These are phyloP conservation scores for Otis tarda DNA, from an alignment of 2,113 vertebrate species.

Conservation along the genomic window DNA sequence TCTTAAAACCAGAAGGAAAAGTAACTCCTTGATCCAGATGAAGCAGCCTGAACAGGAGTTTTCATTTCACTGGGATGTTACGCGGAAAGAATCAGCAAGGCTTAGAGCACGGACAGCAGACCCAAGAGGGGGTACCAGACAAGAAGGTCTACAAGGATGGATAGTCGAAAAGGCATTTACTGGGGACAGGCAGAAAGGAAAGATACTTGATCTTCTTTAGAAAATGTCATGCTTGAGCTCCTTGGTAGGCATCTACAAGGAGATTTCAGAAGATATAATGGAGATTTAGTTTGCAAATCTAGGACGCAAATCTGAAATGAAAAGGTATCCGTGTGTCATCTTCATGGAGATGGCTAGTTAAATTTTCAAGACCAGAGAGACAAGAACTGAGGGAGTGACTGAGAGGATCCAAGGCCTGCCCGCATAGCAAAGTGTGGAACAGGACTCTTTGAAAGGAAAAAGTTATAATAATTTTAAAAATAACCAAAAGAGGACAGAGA, in stretches of 20 bases:
- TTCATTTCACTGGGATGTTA: neutral
- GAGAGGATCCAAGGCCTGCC: neutral
- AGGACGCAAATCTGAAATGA: neutral
- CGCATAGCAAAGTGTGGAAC: accelerated
- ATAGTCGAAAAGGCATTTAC: accelerated
- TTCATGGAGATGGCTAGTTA: accelerated
- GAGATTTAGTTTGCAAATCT: neutral
- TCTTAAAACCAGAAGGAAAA: neutral
- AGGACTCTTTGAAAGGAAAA: neutral
- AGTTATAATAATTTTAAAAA: accelerated
- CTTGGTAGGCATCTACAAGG: accelerated
- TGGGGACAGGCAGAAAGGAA: neutral
- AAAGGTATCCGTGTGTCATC: neutral
- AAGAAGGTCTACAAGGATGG: too few species aligned
- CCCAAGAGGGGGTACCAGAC: neutral
- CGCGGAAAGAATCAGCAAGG: neutral
- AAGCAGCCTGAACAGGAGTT: neutral
- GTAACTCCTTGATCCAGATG: neutral
- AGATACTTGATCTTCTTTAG: accelerated
- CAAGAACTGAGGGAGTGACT: neutral
- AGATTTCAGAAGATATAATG: neutral
- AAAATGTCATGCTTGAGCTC: neutral
- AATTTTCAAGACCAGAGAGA: neutral
- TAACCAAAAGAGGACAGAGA: neutral
- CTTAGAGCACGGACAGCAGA: neutral